Percentiles rank a stretch among this genome's conserved stretches.
Conservation (phyloP, 2,797 vertebrate genomes). For the Salmo trutta region DNA sequence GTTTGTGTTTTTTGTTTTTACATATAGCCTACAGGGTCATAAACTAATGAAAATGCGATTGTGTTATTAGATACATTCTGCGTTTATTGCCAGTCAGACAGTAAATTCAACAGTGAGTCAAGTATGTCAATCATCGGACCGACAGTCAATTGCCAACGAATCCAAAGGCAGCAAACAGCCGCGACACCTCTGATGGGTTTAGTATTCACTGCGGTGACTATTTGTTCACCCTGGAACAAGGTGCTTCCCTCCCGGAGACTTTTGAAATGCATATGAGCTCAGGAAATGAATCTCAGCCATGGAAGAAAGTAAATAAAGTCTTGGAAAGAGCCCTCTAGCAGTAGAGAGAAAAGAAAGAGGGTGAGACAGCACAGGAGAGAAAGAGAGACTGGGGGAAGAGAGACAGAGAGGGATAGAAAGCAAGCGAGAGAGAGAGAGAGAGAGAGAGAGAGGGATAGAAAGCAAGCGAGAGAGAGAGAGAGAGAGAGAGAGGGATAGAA, state of each 20-base stretch:
- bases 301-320: conserved; percentile 47
- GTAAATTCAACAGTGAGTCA: too few relatives aligned
- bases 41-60: too few relatives aligned
- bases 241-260: conserved; percentile 54
- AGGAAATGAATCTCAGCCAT: conserved; percentile 64
- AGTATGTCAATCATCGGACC: too few relatives aligned
- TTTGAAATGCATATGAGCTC: conserved; percentile 73
- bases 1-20: too few relatives aligned
- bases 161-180: conserved; percentile 10
- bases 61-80: too few relatives aligned
- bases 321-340: conserved; percentile 23
- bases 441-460: background rate
- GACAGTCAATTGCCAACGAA: too few relatives aligned
- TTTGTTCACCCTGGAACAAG: conserved; percentile 55
- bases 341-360: conserved; percentile 8
- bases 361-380: background rate
- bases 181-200: conserved; percentile 36
- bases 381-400: too few relatives aligned
- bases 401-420: too few relatives aligned
- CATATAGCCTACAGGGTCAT: too few relatives aligned
- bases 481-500: too few relatives aligned
- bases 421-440: too few relatives aligned
- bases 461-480: background rate
- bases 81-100: too few relatives aligned
- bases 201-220: conserved; percentile 60